Evolutionary conservation across 2,113 vertebrate genomes (phyloP).

Genomic region (Lathamus discolor): DNA sequence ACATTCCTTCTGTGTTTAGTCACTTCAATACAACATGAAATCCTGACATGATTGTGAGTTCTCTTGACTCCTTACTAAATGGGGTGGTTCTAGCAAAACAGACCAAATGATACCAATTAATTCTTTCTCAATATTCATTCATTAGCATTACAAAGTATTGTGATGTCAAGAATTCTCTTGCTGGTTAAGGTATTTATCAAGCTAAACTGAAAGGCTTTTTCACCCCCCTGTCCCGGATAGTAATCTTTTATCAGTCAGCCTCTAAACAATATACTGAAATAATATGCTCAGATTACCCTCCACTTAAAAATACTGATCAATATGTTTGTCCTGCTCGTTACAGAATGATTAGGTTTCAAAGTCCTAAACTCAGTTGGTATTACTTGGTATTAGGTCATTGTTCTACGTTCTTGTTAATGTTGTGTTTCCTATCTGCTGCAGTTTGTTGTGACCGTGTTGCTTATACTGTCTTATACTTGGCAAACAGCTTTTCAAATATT

Average conservation of each 20-base stretch:
- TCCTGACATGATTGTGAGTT: neutral
- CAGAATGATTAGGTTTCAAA: neutral
- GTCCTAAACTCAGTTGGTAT: neutral
- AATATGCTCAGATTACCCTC: neutral
- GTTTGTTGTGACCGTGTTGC: neutral
- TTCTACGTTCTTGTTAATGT: neutral
- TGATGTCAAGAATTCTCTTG: neutral
- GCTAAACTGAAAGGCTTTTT: neutral
- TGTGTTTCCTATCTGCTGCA: neutral
- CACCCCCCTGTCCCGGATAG: rapidly evolving
- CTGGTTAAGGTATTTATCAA: neutral
- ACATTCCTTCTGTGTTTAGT: neutral
- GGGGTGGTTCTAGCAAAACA: neutral
- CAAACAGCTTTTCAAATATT: neutral
- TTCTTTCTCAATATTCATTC: neutral
- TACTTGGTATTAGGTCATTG: neutral
- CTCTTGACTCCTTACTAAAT: neutral
- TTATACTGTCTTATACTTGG: neutral
- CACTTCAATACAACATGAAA: neutral
- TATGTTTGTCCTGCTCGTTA: neutral
- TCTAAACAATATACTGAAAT: neutral
- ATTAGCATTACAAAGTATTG: neutral
- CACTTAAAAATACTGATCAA: neutral
- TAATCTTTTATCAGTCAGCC: neutral
- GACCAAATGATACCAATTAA: neutral